Evolutionary conservation across 2,888 invertebrate species (phyloP), one percentile per base, ranked within the genome.

Genomic region (Athrips mouffetella): DNA sequence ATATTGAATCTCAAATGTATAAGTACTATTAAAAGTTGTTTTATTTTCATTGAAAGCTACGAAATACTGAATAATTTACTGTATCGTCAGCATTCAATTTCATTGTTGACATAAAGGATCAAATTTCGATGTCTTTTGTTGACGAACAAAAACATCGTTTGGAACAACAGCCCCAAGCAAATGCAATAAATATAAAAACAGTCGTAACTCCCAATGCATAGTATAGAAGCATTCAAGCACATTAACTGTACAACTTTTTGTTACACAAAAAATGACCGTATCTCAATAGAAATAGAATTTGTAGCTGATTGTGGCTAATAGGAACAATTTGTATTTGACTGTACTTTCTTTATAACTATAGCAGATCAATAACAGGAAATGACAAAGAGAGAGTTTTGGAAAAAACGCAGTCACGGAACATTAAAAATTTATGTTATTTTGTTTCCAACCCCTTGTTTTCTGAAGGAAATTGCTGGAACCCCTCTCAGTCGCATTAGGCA

Each of bases 401-500:
- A 37, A 41, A 25, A 41, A 27, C 41, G 41, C 27, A 41, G 41
- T 27, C 27, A 27, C 15, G 41, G 27, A 23, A 37, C 51, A 48
- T 68, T 74, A 76, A 70, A 73, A 64, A 73, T 78, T 76, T 57
- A 79, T 62, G 61, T 56, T 61, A 62, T 67, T 67, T 67, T 62
- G 41, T 56, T 60, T 60, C 58, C 70, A 71, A 73, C 79, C 85
- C 82, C 81, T 80, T 86, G 82, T 84, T 86, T 73, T 85, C 70
- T 65, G 62, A 77, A 71, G 76, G 68, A 76, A 83, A 82, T 83
- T 81, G 81, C 64, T 57, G 59, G 67, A 67, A 68, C 71, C 73
- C 73, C 73, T 63, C 59, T 53, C 53, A 67, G 64, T 60, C 62
- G 70, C 73, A 75, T 73, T 72, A 65, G 60, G 67, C 62, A 77